Base-by-base conservation (phyloP, 1,140 invertebrate genomes). In the Nebria ingens region DNA sequence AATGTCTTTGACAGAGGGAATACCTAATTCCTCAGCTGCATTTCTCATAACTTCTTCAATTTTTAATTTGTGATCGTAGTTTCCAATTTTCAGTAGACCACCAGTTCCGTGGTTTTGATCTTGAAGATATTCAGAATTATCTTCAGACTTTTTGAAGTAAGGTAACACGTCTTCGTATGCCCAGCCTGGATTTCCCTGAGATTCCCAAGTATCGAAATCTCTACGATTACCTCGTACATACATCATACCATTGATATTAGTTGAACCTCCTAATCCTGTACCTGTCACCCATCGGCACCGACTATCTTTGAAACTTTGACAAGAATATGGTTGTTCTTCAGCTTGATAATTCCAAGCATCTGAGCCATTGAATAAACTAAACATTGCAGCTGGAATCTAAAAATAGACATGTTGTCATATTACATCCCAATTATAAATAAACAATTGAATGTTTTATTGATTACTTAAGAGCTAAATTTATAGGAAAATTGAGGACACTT, bases 231-330 rank as follows among this genome's bases (percentile, higher is more conserved):
- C 92, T 34, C 92, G 76, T 0, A 89, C 84, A 67, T 93, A 93
- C 13, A 91, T 84, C 87, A 93, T 91, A 52, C 83, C 89, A 66
- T 94, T 93, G 19, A 93, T 79, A 1, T 86, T 80, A 19, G 83
- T 87, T 0, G 81, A 79, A 1, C 90, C 90, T 1, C 90, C 90
- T 1, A 87, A 63, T 0, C 75, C 79, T 62, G 75, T 81, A 1
- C 83, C 83, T n/a, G 25, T 79, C 0, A 81, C 76, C 83, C 83
- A 86, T 55, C 71, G 73, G 58, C 84, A 86, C 4, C 68, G 68
- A 20, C 76, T 69, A 9, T 76, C 65, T 19, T 49, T 70, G 54
- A 73, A 68, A 1, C 71, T 71, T 42, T 76, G 69, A 58, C 84
- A 84, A n/a, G 76, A 72, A 1, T 64, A 64, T 0, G 62, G 61